Evolutionary conservation across 1,140 invertebrate species (phyloP).

Genomic region (Drosophila littoralis): DNA sequence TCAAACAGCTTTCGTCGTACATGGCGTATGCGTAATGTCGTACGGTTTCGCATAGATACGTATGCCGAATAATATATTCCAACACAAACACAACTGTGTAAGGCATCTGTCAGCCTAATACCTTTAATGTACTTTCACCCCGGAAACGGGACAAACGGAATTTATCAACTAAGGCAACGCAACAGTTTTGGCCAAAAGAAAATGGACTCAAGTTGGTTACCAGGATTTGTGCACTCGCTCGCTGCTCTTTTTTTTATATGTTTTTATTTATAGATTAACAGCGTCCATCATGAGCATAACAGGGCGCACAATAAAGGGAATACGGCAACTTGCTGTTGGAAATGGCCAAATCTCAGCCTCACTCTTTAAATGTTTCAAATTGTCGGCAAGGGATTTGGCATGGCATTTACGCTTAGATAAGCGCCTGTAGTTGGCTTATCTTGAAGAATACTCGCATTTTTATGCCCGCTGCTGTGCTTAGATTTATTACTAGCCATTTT

Average conservation of each 20-base stretch:
- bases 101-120: constrained; percentile 53
- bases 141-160: constrained; percentile 37
- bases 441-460: constrained; percentile 67
- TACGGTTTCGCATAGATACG: constrained; percentile 31
- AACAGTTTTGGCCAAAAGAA: constrained; percentile 55
- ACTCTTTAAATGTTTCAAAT: constrained; percentile 82
- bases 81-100: constrained; percentile 23
- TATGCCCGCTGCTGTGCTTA: constrained; percentile 32
- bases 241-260: background rate
- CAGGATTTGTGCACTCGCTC: constrained; percentile 16
- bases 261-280: constrained; percentile 71
- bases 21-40: constrained; percentile 29
- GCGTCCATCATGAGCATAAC: constrained; percentile 70
- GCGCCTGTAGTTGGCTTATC: constrained; percentile 76
- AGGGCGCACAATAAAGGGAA: constrained; percentile 61
- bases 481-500: constrained; percentile 66
- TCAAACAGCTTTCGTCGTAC: constrained; percentile 57
- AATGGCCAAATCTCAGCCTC: constrained; percentile 48
- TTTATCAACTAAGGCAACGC: constrained; percentile 57
- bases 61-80: constrained; percentile 10
- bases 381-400: constrained; percentile 78
- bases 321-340: constrained; percentile 16
- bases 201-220: constrained; percentile 21
- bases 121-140: constrained; percentile 56
- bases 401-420: constrained; percentile 77